phyloP scores from a whole-genome alignment of 2,797 vertebrate species.

The Stomatorhinus walkeri region DNA sequence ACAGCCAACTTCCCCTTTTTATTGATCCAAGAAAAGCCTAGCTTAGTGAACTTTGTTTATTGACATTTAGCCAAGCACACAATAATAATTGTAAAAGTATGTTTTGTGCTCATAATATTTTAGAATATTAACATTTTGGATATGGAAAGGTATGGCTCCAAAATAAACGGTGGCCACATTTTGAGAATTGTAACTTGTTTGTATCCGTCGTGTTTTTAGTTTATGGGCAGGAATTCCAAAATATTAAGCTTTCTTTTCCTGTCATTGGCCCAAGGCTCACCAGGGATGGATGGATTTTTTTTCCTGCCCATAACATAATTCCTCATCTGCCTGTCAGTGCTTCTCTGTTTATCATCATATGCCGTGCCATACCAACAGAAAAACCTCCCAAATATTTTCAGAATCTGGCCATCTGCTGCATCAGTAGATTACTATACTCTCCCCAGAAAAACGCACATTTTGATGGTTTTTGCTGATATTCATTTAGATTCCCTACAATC shows the following conservation, averaged over 20 bases:
- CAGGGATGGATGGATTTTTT: conserved; percentile 2
- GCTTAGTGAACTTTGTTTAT: background rate
- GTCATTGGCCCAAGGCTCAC: background rate
- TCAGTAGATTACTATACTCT: background rate
- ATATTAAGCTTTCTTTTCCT: background rate
- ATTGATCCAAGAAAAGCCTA: background rate
- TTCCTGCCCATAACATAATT: background rate
- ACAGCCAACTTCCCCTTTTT: background rate
- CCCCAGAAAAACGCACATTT: background rate
- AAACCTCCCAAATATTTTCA: background rate
- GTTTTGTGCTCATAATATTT: background rate
- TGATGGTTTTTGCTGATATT: background rate
- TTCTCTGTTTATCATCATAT: conserved; percentile 13
- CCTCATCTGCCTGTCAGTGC: conserved; percentile 4
- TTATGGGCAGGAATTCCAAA: background rate
- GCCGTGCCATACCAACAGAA: background rate
- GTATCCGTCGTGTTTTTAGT: background rate
- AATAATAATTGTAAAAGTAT: background rate
- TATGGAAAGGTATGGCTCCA: background rate
- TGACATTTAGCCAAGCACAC: background rate
- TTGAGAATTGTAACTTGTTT: background rate
- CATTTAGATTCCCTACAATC: background rate
- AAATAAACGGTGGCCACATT: background rate
- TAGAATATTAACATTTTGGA: background rate
- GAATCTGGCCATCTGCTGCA: background rate